Evolutionary conservation across 2,888 invertebrate genomes (phyloP).

Genomic region (Drosophila siamana): DNA sequence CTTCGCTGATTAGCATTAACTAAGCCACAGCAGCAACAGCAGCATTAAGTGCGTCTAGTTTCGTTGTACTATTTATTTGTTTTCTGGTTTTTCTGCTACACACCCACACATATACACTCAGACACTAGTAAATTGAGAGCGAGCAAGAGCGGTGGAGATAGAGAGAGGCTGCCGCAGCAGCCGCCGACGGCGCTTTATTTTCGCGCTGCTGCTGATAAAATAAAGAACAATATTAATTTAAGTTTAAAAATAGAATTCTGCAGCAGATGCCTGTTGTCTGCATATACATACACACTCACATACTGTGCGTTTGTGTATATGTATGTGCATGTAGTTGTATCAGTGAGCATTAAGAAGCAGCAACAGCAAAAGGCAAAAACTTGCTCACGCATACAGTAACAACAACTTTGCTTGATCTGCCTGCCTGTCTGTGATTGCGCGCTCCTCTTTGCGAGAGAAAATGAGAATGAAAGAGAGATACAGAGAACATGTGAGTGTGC

Average conservation of each 20-base stretch:
- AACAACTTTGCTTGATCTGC: conserved; percentile 56
- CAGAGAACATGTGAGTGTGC: conserved; percentile 15
- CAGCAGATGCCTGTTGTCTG: conserved; percentile 76
- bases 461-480: conserved; percentile 13
- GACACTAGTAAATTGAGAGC: conserved; percentile 29
- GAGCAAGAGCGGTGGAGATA: conserved; percentile 30
- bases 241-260: conserved; percentile 82
- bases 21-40: conserved; percentile 55
- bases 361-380: conserved; percentile 37
- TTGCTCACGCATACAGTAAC: conserved; percentile 58
- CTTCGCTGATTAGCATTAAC: conserved; percentile 72
- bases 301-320: conserved; percentile 3
- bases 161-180: conserved; percentile 59
- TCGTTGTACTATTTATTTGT: conserved; percentile 73
- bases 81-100: conserved; percentile 66
- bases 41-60: conserved; percentile 60
- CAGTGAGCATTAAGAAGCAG: conserved; percentile 39
- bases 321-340: conserved; percentile 28
- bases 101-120: conserved; percentile 44
- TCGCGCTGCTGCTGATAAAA: conserved; percentile 81
- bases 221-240: conserved; percentile 83
- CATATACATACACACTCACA: conserved; percentile 30
- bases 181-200: conserved; percentile 65
- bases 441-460: conserved; percentile 38
- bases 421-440: conserved; percentile 61